phyloP scores from a whole-genome alignment of 92 coral and sea anemone species.

The Umimayanthus kanabou region DNA sequence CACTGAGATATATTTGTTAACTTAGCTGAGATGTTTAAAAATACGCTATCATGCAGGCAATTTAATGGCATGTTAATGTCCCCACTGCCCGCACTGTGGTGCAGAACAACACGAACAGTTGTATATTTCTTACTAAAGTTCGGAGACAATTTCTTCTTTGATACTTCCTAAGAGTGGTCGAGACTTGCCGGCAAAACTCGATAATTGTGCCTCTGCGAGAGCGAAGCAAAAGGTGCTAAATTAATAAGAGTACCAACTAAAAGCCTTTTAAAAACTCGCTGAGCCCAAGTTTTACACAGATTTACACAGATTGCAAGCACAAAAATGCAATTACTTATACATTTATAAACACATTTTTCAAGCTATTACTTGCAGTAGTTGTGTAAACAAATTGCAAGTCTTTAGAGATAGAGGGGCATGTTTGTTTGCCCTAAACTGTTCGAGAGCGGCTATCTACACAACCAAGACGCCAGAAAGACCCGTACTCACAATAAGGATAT shows the following conservation, averaged over 20 bases:
- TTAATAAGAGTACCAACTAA: no score
- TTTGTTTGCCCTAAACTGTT: neutral
- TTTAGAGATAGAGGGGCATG: neutral
- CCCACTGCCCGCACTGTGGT: neutral
- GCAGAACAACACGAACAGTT: neutral
- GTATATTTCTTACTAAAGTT: neutral
- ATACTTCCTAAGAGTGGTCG: neutral
- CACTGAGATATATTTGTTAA: neutral
- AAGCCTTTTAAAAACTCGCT: neutral
- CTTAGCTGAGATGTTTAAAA: neutral
- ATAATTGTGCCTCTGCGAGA: neutral
- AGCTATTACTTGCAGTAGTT: neutral
- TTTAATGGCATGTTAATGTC: neutral
- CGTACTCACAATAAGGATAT: neutral
- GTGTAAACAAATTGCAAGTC: neutral
- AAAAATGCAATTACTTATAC: no score
- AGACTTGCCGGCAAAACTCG: neutral
- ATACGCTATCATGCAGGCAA: neutral
- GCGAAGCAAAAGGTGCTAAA: no score
- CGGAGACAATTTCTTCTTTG: neutral
- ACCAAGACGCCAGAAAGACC: slow-evolving; percentile 12
- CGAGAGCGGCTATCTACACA: neutral
- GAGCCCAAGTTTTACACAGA: neutral
- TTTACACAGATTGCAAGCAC: neutral
- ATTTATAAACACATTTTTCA: neutral